Evolutionary conservation across 1,140 invertebrate genomes (phyloP).

Genomic region (Asbolus verrucosus): DNA sequence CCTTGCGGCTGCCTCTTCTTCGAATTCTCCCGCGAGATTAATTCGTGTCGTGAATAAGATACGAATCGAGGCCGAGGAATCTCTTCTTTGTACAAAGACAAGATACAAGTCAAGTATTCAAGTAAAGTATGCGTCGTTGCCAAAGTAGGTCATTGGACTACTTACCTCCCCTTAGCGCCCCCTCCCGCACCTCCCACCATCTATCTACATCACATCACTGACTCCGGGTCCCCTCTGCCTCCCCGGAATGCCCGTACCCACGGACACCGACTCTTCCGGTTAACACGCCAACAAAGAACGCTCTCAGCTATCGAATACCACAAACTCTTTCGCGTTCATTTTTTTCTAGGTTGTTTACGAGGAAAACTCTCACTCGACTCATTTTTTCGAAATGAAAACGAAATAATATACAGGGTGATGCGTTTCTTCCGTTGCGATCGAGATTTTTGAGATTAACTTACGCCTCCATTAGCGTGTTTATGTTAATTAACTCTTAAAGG

Average conservation of each 20-base stretch:
- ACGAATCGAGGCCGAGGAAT: constrained; percentile 44
- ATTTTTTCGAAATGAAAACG: constrained; percentile 18
- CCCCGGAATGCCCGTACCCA: constrained; percentile 41
- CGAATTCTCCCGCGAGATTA: constrained; percentile 1
- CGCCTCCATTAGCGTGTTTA: too few species aligned
- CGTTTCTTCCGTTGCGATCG: too few species aligned
- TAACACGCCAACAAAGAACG: constrained; percentile 37
- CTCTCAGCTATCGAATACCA: constrained; percentile 37
- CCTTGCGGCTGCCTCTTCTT: background rate
- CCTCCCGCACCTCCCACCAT: constrained; percentile 33
- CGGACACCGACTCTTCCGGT: constrained; percentile 49
- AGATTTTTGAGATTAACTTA: too few species aligned
- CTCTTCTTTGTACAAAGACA: constrained; percentile 47
- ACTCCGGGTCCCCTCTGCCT: constrained; percentile 50
- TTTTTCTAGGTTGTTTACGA: background rate
- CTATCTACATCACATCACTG: constrained; percentile 35
- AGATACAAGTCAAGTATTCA: constrained; percentile 45
- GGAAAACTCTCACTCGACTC: constrained; percentile 10
- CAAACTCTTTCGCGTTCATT: constrained; percentile 42
- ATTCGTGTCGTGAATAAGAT: constrained; percentile 44
- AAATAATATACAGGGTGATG: too few species aligned
- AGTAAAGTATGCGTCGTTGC: constrained; percentile 55
- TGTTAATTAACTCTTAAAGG: too few species aligned
- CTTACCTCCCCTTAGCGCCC: constrained; percentile 51
- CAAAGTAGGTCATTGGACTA: constrained; percentile 59